These are phyloP conservation scores for Pammene aurita DNA, from an alignment of 2,888 invertebrate species.

Conservation along the genomic window DNA sequence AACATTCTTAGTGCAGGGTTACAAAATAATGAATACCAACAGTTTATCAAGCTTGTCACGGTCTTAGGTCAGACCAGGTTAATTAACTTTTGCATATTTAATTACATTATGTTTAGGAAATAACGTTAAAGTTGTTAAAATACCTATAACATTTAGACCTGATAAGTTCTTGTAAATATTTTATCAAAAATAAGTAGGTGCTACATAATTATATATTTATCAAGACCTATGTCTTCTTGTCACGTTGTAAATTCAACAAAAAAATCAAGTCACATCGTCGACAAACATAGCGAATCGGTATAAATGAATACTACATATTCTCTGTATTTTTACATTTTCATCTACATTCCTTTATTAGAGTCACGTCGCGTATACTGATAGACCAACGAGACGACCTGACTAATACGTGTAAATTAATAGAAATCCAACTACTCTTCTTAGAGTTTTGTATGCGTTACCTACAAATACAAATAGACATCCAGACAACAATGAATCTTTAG, in stretches of 20 bases:
- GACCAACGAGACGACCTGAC: background rate
- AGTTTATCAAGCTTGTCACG: slow-evolving; percentile 11
- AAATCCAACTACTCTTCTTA: slow-evolving; percentile 1
- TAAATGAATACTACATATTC: background rate
- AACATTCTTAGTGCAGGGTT: background rate
- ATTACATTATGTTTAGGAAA: slow-evolving; percentile 1
- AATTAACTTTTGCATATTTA: slow-evolving; percentile 9
- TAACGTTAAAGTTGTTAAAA: slow-evolving; percentile 2
- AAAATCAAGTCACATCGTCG: slow-evolving; percentile 6
- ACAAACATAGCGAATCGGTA: slow-evolving; percentile 4
- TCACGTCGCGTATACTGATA: slow-evolving; percentile 17
- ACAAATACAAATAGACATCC: slow-evolving; percentile 2
- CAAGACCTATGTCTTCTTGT: background rate
- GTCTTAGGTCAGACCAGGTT: slow-evolving; percentile 11
- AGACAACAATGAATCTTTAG: slow-evolving; percentile 18
- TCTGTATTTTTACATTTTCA: slow-evolving; percentile 20
- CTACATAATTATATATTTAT: slow-evolving; percentile 1
- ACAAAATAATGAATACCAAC: slow-evolving; percentile 6
- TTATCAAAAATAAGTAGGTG: background rate
- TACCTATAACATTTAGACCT: background rate
- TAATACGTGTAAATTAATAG: slow-evolving; percentile 6
- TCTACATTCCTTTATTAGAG: slow-evolving; percentile 17
- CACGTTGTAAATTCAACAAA: background rate
- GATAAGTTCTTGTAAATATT: background rate
- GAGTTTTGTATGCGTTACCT: slow-evolving; percentile 7